phyloP scores from a whole-genome alignment of 2,113 vertebrate species.

The Dermatemys mawii region DNA sequence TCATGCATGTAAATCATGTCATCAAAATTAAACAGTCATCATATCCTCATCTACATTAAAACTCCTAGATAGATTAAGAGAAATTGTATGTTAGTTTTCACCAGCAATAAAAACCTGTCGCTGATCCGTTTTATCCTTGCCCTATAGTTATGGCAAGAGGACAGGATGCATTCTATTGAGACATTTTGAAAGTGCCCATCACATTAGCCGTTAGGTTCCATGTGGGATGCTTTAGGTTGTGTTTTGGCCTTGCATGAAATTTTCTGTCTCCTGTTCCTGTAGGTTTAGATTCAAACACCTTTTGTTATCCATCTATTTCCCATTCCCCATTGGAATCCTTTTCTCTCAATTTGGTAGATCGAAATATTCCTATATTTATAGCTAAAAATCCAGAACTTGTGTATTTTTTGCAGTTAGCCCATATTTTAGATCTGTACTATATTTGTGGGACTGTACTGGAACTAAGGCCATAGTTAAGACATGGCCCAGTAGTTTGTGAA shows the following conservation, averaged over 20 bases:
- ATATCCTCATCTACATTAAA: neutral
- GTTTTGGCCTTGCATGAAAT: neutral
- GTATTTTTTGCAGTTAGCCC: neutral
- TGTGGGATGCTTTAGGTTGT: neutral
- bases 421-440: neutral
- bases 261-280: neutral
- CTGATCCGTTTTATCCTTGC: neutral
- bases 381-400: neutral
- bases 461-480: neutral
- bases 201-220: neutral
- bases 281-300: neutral
- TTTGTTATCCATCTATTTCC: neutral
- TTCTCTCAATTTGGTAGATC: neutral
- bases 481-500: neutral
- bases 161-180: rapidly evolving
- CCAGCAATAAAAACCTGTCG: neutral
- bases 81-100: neutral
- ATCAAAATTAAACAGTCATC: neutral
- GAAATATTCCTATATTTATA: neutral
- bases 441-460: neutral
- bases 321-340: neutral
- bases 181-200: rapidly evolving
- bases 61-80: neutral
- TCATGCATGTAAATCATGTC: neutral
- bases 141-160: neutral